Base-by-base conservation (phyloP, 2,113 vertebrate species). In the Centropus unirufus region DNA sequence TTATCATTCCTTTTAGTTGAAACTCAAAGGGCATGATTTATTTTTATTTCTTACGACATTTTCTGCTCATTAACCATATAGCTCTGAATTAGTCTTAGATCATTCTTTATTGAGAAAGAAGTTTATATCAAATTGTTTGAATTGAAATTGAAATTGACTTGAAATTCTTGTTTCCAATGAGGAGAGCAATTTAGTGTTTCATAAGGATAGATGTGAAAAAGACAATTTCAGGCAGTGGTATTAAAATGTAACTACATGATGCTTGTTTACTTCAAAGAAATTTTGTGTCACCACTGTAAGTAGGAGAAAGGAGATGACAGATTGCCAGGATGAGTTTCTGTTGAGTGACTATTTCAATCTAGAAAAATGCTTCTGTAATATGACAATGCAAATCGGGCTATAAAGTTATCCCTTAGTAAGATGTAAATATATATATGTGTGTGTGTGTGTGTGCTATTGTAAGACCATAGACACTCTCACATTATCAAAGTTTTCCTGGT, bases 221-320 rank as follows among this genome's bases (percentile, higher is more conserved):
- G n/a, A 72, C 39, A 87, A 83, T 95, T 90, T 89, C 47, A 94
- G 36, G 2, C 83, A 67, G 55, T 34, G 46, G 39, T 91, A 62
- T 16, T 74, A 59, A 95, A 93, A 68, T 13, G 13, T 78, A 76
- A 58, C 61, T 90, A 22, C 59, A 51, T 63, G 55, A 77, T 8
- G 15, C 32, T 20, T 91, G 36, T 63, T 95, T 88, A 82, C 54
- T 90, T 96, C 51, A 96, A 96, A 94, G 46, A 58, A 90, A 77
- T 22, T 47, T 3, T 44, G 8, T 89, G n/a, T 59, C 66, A 62
- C 29, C 46, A n/a, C 15, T 49, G n/a, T 9, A 18, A 83, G 20
- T 12, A 4, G 16, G 20, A 23, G 36, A 66, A 87, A 85, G 54
- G 51, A 90, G 62, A 61, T 54, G 51, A 75, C 49, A 91, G 21